Evolutionary conservation across 2,797 vertebrate genomes (phyloP), one percentile per base, ranked within the genome.

Genomic region (Denticeps clupeoides): DNA sequence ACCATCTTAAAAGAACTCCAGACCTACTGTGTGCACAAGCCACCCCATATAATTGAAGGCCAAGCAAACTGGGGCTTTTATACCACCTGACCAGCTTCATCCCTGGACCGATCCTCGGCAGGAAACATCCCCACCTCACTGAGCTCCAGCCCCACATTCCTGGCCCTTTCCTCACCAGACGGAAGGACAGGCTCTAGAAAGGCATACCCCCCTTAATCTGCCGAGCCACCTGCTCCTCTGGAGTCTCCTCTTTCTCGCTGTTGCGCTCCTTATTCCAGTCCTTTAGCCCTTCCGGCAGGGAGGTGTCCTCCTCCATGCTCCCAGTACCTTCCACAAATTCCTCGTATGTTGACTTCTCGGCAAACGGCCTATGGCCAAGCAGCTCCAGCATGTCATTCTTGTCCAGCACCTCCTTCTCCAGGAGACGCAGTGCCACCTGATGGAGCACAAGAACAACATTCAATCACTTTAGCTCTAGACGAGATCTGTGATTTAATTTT

Each of bases 261-360:
- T 83, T 74, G 4, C 78, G 73, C 15, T 93, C 88, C 69, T 79
- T 89, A 76, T 96, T 96, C 93, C 94, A 97, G 81, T 93, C 88
- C 74, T 92, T 95, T 55, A 98, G 84, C 49, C 93, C 93, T 60
- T 92, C 87, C 0, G 93, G 94, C 46, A 98, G 84, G 0, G 89
- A 76, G 0, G 93, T 98, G 75, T 98, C 91, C 66, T 98, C 94
- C 1, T 96, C 93, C 61, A 88, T 63, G 4, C 91, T 82, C 3
- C 94, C 94, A 0, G 93, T 98, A 38, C 93, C 92, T 72, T 95
- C 94, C 37, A 98, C 91, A 67, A 98, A 91, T 12, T 97, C 94
- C 69, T 98, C 94, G 0, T 98, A 98, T 0, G 93, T 92, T 2
- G 91, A 97, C 70, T 93, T 97, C 57, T 98, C 94, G 0, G 84